phyloP scores from a whole-genome alignment of 2,797 vertebrate species.

The Notoglanidium macrostoma region DNA sequence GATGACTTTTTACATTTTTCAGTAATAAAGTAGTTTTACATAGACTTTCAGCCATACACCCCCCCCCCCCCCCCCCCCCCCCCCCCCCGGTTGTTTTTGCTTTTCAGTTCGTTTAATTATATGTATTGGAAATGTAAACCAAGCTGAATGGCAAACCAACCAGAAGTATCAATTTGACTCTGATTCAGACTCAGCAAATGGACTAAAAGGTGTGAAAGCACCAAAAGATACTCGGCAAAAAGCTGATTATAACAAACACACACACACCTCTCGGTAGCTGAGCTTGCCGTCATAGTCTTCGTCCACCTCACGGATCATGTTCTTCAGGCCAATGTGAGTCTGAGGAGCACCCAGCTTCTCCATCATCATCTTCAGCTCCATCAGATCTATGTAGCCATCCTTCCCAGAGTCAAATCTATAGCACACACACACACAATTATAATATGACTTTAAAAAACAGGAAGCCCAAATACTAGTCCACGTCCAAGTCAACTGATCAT shows the following conservation, averaged over 20 bases:
- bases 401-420: conserved; percentile 49
- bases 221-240: background rate
- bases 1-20: background rate
- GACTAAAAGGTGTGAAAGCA: background rate
- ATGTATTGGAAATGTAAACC: background rate
- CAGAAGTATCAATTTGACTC: background rate
- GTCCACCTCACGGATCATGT: conserved; percentile 96
- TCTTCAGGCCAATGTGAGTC: conserved; percentile 90
- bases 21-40: background rate
- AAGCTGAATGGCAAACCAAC: background rate
- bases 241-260: background rate
- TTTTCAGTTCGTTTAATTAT: background rate
- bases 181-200: background rate
- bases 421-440: background rate
- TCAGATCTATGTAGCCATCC: conserved; percentile 86
- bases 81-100: background rate
- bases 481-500: background rate
- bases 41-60: background rate
- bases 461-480: background rate
- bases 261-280: conserved; percentile 50
- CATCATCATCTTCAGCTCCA: conserved; percentile 98
- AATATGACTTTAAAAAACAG: background rate
- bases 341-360: conserved; percentile 92
- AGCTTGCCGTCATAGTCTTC: conserved; percentile 91
- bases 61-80: background rate